These are phyloP conservation scores for Drosophila guanche DNA, from an alignment of 1,140 invertebrate species.

Conservation along the genomic window DNA sequence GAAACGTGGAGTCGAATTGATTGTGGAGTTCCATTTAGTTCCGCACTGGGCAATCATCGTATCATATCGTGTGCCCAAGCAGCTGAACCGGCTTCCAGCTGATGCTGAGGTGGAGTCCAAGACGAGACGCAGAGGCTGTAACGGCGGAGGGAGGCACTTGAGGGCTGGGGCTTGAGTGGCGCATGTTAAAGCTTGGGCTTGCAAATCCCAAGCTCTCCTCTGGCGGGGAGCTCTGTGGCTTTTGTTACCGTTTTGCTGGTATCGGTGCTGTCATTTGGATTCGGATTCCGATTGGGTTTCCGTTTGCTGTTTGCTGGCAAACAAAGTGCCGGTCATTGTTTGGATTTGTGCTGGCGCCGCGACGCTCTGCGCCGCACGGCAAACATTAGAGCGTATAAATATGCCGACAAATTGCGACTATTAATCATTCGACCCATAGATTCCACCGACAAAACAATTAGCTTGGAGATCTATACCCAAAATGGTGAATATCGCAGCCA, in stretches of 20 bases:
- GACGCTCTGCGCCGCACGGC: conserved; percentile 33
- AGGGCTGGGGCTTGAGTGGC: conserved; percentile 67
- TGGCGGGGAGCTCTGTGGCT: conserved; percentile 37
- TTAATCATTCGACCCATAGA: conserved; percentile 81
- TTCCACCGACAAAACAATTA: conserved; percentile 76
- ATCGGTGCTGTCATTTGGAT: conserved; percentile 6
- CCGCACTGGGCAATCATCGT: conserved; percentile 53
- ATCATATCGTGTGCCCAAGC: neutral
- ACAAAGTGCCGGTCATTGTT: conserved; percentile 70
- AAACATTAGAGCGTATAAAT: conserved; percentile 79
- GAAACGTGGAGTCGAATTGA: conserved; percentile 37
- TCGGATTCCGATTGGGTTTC: conserved; percentile 26
- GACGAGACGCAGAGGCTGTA: conserved; percentile 1
- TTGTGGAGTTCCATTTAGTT: conserved; percentile 53
- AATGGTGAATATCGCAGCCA: conserved; percentile 61
- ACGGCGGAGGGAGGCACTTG: conserved; percentile 59
- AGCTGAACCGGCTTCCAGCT: conserved; percentile 57
- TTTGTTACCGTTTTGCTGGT: conserved; percentile 32
- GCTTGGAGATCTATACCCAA: conserved; percentile 74
- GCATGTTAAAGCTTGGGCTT: conserved; percentile 70
- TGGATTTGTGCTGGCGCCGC: conserved; percentile 21
- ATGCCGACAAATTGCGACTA: conserved; percentile 78
- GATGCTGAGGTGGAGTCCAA: conserved; percentile 27
- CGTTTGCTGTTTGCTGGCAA: conserved; percentile 60
- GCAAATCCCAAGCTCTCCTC: conserved; percentile 48